phyloP scores from a whole-genome alignment of 2,113 vertebrate species.

The Mus musculus region DNA sequence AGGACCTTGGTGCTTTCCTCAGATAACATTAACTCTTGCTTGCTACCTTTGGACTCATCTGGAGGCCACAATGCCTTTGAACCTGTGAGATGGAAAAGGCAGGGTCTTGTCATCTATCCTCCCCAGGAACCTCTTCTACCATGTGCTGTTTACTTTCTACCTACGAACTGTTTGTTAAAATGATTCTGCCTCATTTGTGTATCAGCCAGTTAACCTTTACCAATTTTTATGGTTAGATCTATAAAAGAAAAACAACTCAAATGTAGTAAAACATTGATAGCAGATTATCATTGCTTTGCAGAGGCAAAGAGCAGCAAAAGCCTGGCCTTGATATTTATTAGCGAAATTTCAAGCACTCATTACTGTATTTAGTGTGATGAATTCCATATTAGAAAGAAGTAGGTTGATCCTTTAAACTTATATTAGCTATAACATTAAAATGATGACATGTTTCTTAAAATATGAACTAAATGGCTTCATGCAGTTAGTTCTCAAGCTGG shows the following conservation, averaged over 20 bases:
- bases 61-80: background rate
- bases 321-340: background rate
- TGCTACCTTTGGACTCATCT: background rate
- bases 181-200: background rate
- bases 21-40: background rate
- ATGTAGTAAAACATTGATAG: background rate
- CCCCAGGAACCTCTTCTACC: background rate
- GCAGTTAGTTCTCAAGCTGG: background rate
- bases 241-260: slow-evolving; percentile 4
- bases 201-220: background rate
- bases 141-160: background rate
- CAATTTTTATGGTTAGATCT: background rate
- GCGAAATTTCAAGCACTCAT: background rate
- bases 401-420: background rate
- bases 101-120: background rate
- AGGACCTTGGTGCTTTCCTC: background rate
- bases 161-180: background rate
- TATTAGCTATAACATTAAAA: background rate
- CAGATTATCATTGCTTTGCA: background rate
- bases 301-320: background rate
- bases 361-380: background rate
- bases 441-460: background rate
- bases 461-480: background rate
- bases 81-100: background rate
- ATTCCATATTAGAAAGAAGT: background rate